Conservation (phyloP, 2,888 invertebrate genomes). For the Rapana venosa region DNA sequence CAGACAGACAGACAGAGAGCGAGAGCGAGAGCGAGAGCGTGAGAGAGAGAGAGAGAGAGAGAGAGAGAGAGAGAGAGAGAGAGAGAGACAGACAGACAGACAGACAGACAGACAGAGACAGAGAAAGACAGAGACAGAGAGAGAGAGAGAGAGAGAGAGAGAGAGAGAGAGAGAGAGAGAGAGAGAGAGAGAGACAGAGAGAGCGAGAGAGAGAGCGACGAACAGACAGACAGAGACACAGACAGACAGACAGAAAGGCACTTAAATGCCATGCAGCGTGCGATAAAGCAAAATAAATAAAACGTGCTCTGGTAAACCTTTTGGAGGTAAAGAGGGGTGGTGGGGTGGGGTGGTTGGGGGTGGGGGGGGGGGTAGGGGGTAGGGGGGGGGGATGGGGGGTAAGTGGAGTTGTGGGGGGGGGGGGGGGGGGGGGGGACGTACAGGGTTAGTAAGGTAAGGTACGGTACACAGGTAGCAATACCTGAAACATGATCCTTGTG, state of each 20-base stretch:
- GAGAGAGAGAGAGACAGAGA: constrained; percentile 7
- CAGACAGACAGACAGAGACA: neutral
- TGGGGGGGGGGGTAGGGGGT: no score
- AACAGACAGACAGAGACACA: neutral
- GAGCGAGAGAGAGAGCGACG: neutral
- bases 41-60: neutral
- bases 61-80: constrained; percentile 27
- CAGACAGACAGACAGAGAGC: no score
- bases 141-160: constrained; percentile 21
- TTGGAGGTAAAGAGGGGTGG: no score
- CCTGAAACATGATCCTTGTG: no score
- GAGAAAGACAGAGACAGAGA: neutral
- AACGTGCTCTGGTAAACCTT: neutral
- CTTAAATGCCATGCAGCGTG: neutral
- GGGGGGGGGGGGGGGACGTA: no score
- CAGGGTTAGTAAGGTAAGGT: no score
- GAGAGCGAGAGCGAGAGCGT: no score
- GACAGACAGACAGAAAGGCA: neutral
- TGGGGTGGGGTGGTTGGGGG: no score
- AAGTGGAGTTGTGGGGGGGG: no score
- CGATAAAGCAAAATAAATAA: neutral
- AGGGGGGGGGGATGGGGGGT: no score
- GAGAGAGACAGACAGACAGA: constrained; percentile 23
- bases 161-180: constrained; percentile 14
- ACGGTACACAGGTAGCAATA: no score